These are phyloP conservation scores for Calyptommatus sinebrachiatus DNA, from an alignment of 2,113 vertebrate genomes.

Conservation along the genomic window DNA sequence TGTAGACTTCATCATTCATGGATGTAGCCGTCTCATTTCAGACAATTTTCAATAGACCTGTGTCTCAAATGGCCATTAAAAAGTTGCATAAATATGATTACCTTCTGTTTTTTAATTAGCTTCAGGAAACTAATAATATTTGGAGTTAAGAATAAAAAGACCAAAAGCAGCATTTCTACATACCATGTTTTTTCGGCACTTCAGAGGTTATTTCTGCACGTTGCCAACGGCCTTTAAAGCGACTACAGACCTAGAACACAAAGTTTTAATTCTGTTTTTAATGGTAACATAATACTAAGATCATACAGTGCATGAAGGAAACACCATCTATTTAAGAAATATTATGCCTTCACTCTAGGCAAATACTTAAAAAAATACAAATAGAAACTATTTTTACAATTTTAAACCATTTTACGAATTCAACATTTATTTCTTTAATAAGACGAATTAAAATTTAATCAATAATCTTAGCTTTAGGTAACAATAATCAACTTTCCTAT, in stretches of 20 bases:
- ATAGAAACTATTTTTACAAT: neutral
- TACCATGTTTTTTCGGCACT: conserved; percentile 74
- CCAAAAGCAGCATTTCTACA: conserved; percentile 48
- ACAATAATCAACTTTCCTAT: too few species aligned
- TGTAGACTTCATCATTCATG: conserved; percentile 1
- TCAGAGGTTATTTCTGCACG: conserved; percentile 63
- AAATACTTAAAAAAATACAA: neutral
- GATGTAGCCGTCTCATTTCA: conserved; percentile 7
- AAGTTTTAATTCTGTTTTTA: conserved; percentile 61
- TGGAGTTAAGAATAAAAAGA: neutral
- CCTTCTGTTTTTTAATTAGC: neutral
- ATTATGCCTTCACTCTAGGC: neutral
- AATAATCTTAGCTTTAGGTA: neutral
- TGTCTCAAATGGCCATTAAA: neutral
- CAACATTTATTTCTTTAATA: neutral
- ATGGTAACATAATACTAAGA: neutral
- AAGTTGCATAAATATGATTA: neutral
- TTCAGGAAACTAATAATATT: neutral
- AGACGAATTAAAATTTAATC: neutral
- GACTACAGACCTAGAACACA: conserved; percentile 71
- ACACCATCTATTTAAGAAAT: neutral
- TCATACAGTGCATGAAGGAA: neutral
- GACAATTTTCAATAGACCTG: conserved; percentile 4
- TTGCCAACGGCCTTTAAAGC: conserved; percentile 61
- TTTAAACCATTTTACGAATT: neutral